Percentiles rank a stretch among this genome's conserved stretches.
Evolutionary conservation across 2,888 invertebrate genomes (phyloP).

Genomic region (Rotaria magnacalcarata): DNA sequence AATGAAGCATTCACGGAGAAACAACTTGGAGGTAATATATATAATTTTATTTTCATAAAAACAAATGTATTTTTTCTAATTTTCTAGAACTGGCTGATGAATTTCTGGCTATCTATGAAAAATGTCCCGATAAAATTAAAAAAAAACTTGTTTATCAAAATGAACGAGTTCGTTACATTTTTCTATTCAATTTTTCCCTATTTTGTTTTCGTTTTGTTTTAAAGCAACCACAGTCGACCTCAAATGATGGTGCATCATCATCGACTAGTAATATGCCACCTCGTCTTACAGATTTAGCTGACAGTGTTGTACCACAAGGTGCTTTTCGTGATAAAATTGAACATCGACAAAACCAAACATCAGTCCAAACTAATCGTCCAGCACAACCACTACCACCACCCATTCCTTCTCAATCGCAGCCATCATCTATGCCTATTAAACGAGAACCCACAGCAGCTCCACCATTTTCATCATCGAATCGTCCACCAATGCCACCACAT

Average conservation of each 20-base stretch:
- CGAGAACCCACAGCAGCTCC: not conserved
- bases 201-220: not conserved
- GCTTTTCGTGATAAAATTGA: not conserved
- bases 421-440: not conserved
- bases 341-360: not conserved
- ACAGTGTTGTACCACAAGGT: constrained; percentile 22
- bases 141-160: constrained; percentile 38
- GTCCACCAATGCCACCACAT: not conserved
- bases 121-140: constrained; percentile 42
- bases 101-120: constrained; percentile 44
- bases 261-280: not conserved
- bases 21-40: not conserved
- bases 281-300: not conserved
- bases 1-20: constrained; percentile 10
- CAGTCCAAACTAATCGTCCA: not conserved
- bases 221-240: not conserved
- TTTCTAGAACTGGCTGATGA: constrained; percentile 45
- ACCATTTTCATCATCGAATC: not conserved
- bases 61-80: not conserved
- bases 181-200: not conserved
- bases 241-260: not conserved
- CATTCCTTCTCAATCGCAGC: not conserved
- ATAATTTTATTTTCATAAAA: not conserved
- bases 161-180: not conserved
- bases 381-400: not conserved